Base-by-base conservation (phyloP, 2,888 invertebrate genomes). In the Colostygia pectinataria region DNA sequence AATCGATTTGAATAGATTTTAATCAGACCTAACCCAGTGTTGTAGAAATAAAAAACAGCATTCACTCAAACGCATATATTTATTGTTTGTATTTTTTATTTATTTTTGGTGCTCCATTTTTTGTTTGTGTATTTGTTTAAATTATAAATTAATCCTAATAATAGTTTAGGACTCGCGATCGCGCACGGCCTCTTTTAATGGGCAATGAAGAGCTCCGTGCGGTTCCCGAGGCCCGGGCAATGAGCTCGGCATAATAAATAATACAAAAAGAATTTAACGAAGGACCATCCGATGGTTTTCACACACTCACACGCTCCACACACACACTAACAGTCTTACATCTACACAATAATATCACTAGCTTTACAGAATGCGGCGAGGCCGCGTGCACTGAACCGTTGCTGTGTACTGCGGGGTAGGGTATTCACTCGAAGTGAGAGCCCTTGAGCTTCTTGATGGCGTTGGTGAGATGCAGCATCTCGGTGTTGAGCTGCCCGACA, bases 381-480 rank as follows among this genome's bases (percentile, higher is more conserved):
- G 80, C 84, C 82, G 79, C 80, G 79, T 81, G 80, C 83, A 78
- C 78, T 83, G 85, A 79, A 77, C 75, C 77, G 73, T 78, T 67
- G 74, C 66, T 66, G 70, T 74, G 75, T 74, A 68, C 60, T 70
- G 64, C 57, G 60, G 49, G 41, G 66, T 57, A 57, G 64, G 68
- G 73, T 59, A 55, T 77, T 91, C 81, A 92, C 72, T 91, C 87
- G 73, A 92, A 91, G 60, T 92, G 92, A 34, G 93, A 91, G 69
- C 91, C 92, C 90, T 94, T 95, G 84, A 97, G 93, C 91, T 97
- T 97, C 86, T 93, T 93, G 70, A 97, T 92, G 66, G 97, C 97
- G 80, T 96, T 97, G 82, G 95, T 95, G 66, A 98, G 92, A 77
- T 97, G 97, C 64, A 95, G 91, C 80, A 97, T 93, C 90, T 97